Percentiles rank a stretch among this genome's conserved stretches.
Evolutionary conservation across 2,888 invertebrate species (phyloP).

Genomic region (Loripinus fragilis): DNA sequence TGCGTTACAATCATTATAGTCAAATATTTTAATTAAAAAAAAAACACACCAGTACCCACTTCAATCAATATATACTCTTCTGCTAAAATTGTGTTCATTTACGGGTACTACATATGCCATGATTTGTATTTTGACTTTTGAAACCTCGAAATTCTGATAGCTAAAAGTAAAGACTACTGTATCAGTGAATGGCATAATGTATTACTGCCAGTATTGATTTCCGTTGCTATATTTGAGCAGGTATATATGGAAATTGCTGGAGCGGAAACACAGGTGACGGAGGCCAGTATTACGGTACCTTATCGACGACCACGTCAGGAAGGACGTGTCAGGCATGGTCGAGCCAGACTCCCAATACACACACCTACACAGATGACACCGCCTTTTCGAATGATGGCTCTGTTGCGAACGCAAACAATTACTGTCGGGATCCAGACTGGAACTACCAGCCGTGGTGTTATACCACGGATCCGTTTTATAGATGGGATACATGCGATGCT

Average conservation of each 20-base stretch:
- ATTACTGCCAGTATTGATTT: too few relatives aligned
- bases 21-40: too few relatives aligned
- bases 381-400: slow-evolving; percentile 38
- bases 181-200: too few relatives aligned
- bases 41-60: too few relatives aligned
- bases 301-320: slow-evolving; percentile 28
- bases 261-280: slow-evolving; percentile 16
- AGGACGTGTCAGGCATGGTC: slow-evolving; percentile 43
- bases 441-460: slow-evolving; percentile 37
- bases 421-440: slow-evolving; percentile 47
- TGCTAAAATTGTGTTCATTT: too few relatives aligned
- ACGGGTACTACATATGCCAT: too few relatives aligned
- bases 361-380: slow-evolving; percentile 24
- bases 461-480: slow-evolving; percentile 36
- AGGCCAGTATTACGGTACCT: slow-evolving; percentile 36
- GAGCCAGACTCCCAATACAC: slow-evolving; percentile 31
- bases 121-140: too few relatives aligned
- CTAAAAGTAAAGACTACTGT: too few relatives aligned
- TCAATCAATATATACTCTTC: too few relatives aligned
- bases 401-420: slow-evolving; percentile 35
- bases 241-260: slow-evolving; percentile 26
- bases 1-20: too few relatives aligned
- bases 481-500: slow-evolving; percentile 35
- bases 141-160: too few relatives aligned
- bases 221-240: too few relatives aligned